phyloP scores from a whole-genome alignment of 2,113 vertebrate genomes.

The Paramormyrops kingsleyae region DNA sequence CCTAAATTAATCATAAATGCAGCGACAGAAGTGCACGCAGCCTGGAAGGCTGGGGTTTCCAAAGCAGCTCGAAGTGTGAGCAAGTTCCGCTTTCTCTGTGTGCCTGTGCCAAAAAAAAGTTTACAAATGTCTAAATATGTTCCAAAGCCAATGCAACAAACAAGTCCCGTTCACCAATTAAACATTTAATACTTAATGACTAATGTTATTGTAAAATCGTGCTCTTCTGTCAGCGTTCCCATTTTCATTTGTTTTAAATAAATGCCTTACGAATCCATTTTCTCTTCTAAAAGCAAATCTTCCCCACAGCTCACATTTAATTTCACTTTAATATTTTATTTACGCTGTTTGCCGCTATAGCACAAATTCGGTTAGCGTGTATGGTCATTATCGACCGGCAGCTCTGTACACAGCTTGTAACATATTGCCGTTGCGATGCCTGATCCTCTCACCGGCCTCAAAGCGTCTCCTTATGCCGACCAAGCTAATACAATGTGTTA shows the following conservation, averaged over 20 bases:
- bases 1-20: background rate
- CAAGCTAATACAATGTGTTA: background rate
- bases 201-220: background rate
- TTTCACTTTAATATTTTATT: constrained; percentile 1
- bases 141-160: background rate
- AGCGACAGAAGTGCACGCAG: background rate
- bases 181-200: background rate
- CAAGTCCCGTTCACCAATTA: background rate
- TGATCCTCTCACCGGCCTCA: background rate
- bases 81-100: background rate
- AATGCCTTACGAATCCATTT: background rate
- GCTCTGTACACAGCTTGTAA: background rate
- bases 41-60: background rate
- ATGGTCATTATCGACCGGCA: background rate
- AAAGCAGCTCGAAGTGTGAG: background rate
- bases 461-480: background rate
- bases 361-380: background rate
- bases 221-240: background rate
- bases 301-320: background rate
- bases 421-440: background rate
- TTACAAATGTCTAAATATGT: background rate
- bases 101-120: background rate
- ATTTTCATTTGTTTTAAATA: background rate
- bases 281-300: background rate
- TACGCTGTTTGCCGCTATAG: background rate